These are phyloP conservation scores for Trissolcus japonicus DNA, from an alignment of 2,888 invertebrate species.

Conservation along the genomic window DNA sequence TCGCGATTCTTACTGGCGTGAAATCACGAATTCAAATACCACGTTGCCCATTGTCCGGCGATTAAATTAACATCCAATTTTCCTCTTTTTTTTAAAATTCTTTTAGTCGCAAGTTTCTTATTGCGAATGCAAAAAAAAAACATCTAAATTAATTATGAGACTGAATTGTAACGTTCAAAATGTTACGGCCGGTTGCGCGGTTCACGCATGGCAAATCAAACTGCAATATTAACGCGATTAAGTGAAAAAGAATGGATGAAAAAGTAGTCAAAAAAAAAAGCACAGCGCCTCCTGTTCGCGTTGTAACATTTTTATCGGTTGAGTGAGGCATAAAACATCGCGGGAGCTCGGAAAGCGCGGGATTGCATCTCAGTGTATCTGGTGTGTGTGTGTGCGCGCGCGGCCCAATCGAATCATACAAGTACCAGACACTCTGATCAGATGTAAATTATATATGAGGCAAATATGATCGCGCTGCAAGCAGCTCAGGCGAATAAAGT, in stretches of 20 bases:
- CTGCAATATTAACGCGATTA: conserved; percentile 34
- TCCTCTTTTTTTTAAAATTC: too few relatives aligned
- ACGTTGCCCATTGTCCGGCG: too few relatives aligned
- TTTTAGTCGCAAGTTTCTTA: too few relatives aligned
- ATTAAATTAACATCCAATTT: too few relatives aligned
- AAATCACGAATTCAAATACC: too few relatives aligned
- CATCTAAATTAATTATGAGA: background rate
- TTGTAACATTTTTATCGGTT: conserved; percentile 47
- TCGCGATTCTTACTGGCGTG: too few relatives aligned
- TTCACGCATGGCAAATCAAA: conserved; percentile 26
- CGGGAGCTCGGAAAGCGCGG: conserved; percentile 10
- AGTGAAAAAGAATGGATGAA: conserved; percentile 20
- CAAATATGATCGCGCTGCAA: conserved; percentile 36
- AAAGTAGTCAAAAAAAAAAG: background rate
- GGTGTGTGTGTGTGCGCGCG: conserved; percentile 18
- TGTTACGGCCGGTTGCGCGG: background rate
- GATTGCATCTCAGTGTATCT: conserved; percentile 28
- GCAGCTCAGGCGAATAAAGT: too few relatives aligned
- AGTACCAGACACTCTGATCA: conserved; percentile 38
- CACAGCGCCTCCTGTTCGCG: conserved; percentile 11
- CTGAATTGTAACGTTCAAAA: conserved; percentile 1
- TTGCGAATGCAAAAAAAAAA: too few relatives aligned
- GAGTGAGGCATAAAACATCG: conserved; percentile 32
- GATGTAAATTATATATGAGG: conserved; percentile 51
- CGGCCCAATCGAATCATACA: conserved; percentile 40